Base-by-base conservation (phyloP, 2,113 vertebrate genomes). In the Stercorarius parasiticus region DNA sequence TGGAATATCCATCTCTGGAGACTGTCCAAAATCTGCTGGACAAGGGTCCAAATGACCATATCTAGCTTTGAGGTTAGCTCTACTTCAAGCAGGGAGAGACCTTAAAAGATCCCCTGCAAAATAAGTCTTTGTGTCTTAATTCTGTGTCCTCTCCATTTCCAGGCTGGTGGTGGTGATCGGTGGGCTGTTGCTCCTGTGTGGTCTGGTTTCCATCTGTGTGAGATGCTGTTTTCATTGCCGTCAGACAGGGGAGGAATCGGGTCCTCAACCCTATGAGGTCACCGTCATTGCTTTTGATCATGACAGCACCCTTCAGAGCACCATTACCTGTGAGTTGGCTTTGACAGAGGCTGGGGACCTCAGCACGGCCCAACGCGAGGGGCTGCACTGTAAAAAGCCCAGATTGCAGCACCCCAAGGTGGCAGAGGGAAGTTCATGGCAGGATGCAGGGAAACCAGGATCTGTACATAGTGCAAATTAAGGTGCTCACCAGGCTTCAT, bases 211-310 rank as follows among this genome's bases (percentile, higher is more conserved):
- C 0, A 10, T 96, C n/a, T 98, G 98, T 2, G 7, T 98, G 73
- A 97, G 95, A 21, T 98, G 98, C 88, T 98, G 97, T 70, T 94
- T 94, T 32, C 96, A 98, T 40, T 95, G 96, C n/a, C 97, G 16
- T 23, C 97, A 85, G 34, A 38, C 66, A 1, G 97, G 94, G 47
- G 97, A 98, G 1, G 97, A 97, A 3, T 79, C 87, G 0, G 78
- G 88, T 20, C 97, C 96, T 6, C 97, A 49, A 3, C 98, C 98
- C 23, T 98, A 95, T 3, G 97, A 98, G 90, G 98, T 98, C 88
- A 98, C 98, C 0, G 98, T 98, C 95, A 98, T 98, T 3, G 96
- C 98, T 9, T 98, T 98, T 30, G 98, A 98, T 30, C 98, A 98
- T 0, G 98, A 98, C 94, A 98, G 93, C 96, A 98, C 98, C 30